A percentile compares a stretch with the other conserved stretches of the same genome.
Conservation (phyloP, 2,113 vertebrate genomes). For the Carlito syrichta region DNA sequence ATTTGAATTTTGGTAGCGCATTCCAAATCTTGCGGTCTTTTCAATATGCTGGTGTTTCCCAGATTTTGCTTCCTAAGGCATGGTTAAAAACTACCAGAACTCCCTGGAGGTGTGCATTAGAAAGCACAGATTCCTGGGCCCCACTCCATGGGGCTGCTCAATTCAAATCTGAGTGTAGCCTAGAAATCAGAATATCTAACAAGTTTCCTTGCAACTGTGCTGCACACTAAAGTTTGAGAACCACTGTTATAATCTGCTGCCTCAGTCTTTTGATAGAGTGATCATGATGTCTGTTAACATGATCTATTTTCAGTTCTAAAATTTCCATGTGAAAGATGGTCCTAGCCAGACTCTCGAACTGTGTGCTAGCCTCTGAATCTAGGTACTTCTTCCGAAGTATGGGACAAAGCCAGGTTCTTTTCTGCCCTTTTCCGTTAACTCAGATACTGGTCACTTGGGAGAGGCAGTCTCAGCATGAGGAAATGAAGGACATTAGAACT, state of each 20-base stretch:
- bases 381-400: neutral
- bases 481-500: neutral
- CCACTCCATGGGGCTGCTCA: neutral
- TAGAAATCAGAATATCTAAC: neutral
- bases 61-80: neutral
- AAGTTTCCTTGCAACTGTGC: neutral
- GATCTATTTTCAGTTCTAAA: neutral
- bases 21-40: neutral
- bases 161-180: neutral
- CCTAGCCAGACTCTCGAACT: neutral
- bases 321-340: neutral
- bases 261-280: neutral
- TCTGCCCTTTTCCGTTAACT: neutral
- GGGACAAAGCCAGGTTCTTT: neutral
- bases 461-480: neutral
- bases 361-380: neutral
- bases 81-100: neutral
- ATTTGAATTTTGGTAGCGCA: neutral
- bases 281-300: neutral
- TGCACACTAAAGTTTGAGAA: neutral
- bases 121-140: neutral
- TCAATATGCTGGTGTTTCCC: neutral
- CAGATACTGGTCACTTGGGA: neutral
- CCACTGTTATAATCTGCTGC: neutral
- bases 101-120: neutral